Conservation (phyloP, 2,888 invertebrate species). For the Himalopsyche tibetana region DNA sequence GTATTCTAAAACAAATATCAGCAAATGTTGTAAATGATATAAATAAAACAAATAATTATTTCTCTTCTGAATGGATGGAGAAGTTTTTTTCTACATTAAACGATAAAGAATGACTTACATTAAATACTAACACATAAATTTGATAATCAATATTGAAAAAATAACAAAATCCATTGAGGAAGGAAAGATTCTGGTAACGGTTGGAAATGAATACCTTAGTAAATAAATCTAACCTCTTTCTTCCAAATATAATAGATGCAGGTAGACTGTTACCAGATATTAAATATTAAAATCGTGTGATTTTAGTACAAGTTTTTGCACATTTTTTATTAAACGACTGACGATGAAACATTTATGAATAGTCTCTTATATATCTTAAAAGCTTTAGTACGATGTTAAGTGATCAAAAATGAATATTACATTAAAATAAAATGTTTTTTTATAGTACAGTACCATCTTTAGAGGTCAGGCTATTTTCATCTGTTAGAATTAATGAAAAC, state of each 20-base stretch:
- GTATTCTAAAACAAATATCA: neutral
- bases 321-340: constrained; percentile 3
- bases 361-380: neutral
- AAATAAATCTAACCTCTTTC: no score
- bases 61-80: constrained; percentile 16
- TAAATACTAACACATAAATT: neutral
- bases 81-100: neutral
- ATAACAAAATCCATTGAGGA: constrained; percentile 11
- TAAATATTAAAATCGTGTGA: constrained; percentile 41
- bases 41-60: neutral
- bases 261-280: neutral
- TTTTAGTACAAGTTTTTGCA: constrained; percentile 24
- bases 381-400: neutral
- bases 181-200: constrained; percentile 19
- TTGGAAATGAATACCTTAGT: neutral
- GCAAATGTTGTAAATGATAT: constrained; percentile 24
- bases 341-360: no score
- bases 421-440: no score
- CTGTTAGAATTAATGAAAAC: no score
- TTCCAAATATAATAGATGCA: neutral
- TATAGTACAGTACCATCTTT: no score
- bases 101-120: neutral
- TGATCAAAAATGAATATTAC: no score
- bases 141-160: neutral
- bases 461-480: no score